Evolutionary conservation across 2,797 vertebrate species (phyloP).

Genomic region (Enteromius anoplus): DNA sequence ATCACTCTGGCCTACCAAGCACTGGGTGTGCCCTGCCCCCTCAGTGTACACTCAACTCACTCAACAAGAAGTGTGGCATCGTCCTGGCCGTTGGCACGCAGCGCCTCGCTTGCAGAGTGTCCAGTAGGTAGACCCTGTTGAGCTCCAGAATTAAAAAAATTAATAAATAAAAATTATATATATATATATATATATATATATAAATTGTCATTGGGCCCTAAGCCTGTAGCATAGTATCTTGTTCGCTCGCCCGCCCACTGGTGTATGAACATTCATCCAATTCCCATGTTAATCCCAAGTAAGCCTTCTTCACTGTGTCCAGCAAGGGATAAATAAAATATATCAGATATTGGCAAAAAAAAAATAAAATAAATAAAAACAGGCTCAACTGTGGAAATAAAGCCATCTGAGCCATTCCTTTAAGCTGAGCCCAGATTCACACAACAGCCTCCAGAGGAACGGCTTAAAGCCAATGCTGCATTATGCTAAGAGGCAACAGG

Average conservation of each 20-base stretch:
- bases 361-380: not conserved
- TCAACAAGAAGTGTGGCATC: too few relatives aligned
- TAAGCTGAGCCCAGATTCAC: conserved; percentile 19
- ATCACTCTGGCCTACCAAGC: too few relatives aligned
- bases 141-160: too few relatives aligned
- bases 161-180: too few relatives aligned
- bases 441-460: not conserved
- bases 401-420: not conserved
- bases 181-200: too few relatives aligned
- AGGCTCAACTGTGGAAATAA: conserved; percentile 6
- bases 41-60: too few relatives aligned
- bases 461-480: conserved; percentile 2
- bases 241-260: not conserved
- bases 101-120: too few relatives aligned
- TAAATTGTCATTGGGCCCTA: not conserved
- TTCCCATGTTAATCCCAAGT: conserved; percentile 25
- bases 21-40: too few relatives aligned
- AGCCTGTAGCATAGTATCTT: not conserved
- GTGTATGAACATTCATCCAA: not conserved
- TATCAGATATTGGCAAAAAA: not conserved
- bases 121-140: too few relatives aligned
- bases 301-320: conserved; percentile 4
- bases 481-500: conserved; percentile 8
- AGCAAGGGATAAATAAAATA: conserved; percentile 9
- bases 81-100: too few relatives aligned